phyloP scores from a whole-genome alignment of 30 jellyfish, hydroid and myxozoan species.

The Aurelia aurita complex sp. Pacific region DNA sequence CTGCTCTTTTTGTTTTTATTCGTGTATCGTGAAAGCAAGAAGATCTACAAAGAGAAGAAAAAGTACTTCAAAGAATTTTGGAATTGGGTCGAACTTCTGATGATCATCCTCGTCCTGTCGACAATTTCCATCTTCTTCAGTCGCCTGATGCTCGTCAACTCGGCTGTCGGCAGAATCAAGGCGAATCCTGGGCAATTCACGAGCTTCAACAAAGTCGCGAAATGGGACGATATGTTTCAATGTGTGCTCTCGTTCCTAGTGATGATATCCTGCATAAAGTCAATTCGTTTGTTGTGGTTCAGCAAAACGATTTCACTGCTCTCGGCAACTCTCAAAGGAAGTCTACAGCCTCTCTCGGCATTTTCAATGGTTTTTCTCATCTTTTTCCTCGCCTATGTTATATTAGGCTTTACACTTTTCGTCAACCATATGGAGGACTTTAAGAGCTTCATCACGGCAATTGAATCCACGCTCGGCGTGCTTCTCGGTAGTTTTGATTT shows the following conservation, averaged over 20 bases:
- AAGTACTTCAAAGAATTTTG: slow-evolving; percentile 88
- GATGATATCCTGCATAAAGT: slow-evolving; percentile 88
- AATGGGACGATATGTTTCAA: slow-evolving; percentile 91
- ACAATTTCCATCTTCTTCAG: slow-evolving; percentile 86
- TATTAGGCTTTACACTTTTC: slow-evolving; percentile 83
- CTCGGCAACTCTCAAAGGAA: slow-evolving; percentile 89
- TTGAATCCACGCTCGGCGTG: slow-evolving; percentile 88
- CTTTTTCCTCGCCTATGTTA: slow-evolving; percentile 85
- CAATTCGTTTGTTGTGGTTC: slow-evolving; percentile 88
- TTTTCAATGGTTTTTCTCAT: slow-evolving; percentile 83
- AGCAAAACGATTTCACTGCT: slow-evolving; percentile 91
- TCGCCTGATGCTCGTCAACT: slow-evolving; percentile 84
- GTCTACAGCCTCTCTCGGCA: slow-evolving; percentile 94
- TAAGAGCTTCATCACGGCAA: slow-evolving; percentile 71
- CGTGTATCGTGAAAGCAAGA: slow-evolving; percentile 91
- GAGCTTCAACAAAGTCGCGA: slow-evolving; percentile 97
- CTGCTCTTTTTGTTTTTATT: slow-evolving; percentile 77
- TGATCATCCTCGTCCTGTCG: slow-evolving; percentile 66
- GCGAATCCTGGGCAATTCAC: slow-evolving; percentile 84
- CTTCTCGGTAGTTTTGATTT: slow-evolving; percentile 93
- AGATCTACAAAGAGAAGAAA: slow-evolving; percentile 80
- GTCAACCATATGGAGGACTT: slow-evolving; percentile 84
- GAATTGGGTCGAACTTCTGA: slow-evolving; percentile 84
- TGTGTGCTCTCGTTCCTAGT: slow-evolving; percentile 81
- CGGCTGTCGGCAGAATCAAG: slow-evolving; percentile 86